These are phyloP conservation scores for Drosophila miranda DNA, from an alignment of 1,140 invertebrate species.

Conservation along the genomic window DNA sequence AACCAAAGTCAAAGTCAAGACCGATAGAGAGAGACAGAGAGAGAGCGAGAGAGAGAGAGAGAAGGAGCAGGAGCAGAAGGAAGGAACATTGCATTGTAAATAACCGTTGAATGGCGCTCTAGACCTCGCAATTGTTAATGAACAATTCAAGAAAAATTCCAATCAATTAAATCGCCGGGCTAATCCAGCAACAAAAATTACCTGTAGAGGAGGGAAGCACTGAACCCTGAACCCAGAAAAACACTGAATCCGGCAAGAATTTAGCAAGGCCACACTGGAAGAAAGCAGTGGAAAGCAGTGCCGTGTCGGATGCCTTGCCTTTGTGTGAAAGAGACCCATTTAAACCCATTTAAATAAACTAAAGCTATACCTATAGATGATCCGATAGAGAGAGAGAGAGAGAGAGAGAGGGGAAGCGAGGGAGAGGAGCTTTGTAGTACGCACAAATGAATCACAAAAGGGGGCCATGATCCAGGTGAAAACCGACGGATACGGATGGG, in stretches of 20 bases:
- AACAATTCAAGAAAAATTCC: slow-evolving; percentile 21
- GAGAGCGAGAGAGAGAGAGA: neutral
- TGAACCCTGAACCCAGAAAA: neutral
- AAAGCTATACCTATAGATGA: too few relatives aligned
- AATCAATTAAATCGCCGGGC: neutral
- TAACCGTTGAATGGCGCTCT: slow-evolving; percentile 29
- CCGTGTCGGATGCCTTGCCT: too few relatives aligned
- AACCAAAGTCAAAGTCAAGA: slow-evolving; percentile 5
- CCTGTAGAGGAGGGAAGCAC: neutral
- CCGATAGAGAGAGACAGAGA: neutral
- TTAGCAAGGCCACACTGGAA: slow-evolving; percentile 12
- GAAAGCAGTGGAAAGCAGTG: too few relatives aligned
- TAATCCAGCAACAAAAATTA: neutral
- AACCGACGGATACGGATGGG: too few relatives aligned
- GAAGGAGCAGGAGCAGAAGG: slow-evolving; percentile 1
- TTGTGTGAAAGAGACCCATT: too few relatives aligned
- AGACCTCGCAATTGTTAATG: slow-evolving; percentile 4
- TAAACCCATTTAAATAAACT: too few relatives aligned
- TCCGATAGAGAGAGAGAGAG: neutral
- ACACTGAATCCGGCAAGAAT: neutral
- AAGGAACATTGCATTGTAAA: slow-evolving; percentile 44
- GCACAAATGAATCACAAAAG: too few relatives aligned
- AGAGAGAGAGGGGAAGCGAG: neutral
- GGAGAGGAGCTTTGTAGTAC: too few relatives aligned
- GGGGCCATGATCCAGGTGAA: too few relatives aligned